Percentiles rank a stretch among this genome's conserved stretches.
Conservation (phyloP, 2,113 vertebrate species). For the Podarcis raffonei region DNA sequence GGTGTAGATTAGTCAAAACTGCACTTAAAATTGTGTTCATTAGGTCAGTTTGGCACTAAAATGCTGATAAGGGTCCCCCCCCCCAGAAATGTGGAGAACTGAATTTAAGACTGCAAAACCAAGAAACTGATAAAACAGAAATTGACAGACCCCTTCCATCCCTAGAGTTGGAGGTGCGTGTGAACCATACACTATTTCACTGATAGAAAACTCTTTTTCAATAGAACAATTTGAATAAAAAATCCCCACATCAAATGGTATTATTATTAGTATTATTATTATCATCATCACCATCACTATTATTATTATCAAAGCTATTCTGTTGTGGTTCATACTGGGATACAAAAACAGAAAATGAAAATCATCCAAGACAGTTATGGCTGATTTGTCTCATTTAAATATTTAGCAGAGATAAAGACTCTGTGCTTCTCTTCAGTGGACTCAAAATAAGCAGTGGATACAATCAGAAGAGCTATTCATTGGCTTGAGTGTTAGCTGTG, state of each 20-base stretch:
- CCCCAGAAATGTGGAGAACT: too few species aligned
- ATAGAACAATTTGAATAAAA: not conserved
- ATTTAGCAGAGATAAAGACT: not conserved
- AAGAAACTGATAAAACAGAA: too few species aligned
- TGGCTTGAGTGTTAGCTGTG: conserved; percentile 11
- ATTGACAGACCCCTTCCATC: too few species aligned
- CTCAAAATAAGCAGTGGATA: not conserved
- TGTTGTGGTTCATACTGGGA: not conserved
- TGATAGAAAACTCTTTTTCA: not conserved
- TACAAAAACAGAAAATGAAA: not conserved
- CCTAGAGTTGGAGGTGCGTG: too few species aligned
- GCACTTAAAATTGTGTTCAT: too few species aligned
- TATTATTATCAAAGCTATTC: not conserved
- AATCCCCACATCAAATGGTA: not conserved
- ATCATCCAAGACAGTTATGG: not conserved
- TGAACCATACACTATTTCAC: not conserved
- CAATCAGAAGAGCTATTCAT: conserved; percentile 1
- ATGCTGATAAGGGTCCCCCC: too few species aligned
- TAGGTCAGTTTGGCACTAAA: too few species aligned
- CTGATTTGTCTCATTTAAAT: not conserved
- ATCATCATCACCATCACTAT: not conserved
- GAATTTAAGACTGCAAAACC: too few species aligned
- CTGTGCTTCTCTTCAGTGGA: conserved; percentile 22
- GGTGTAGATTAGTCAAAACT: too few species aligned
- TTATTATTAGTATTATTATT: not conserved